Evolutionary conservation across 23 tunicate genomes (phyloP), one percentile per base, ranked within the genome.

Genomic region (Phallusia fumigata): DNA sequence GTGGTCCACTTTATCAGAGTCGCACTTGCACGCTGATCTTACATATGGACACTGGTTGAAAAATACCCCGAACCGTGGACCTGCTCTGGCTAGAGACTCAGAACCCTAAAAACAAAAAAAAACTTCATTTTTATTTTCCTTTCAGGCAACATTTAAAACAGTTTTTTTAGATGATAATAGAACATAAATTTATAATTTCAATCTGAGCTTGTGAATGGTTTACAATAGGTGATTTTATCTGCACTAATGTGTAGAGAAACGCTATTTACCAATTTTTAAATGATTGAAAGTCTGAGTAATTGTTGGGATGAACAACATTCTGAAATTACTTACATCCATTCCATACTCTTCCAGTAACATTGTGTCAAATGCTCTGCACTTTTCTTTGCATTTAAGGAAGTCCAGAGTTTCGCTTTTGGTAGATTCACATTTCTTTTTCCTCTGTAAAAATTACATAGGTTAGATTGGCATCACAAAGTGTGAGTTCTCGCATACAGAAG

Each of bases 11-110:
- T 22, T 13, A 1, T 58, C 69, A 24, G 28, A 16, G 28, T 58
- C 69, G 13, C 69, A 58, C 69, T 58, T 58, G 69, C 69, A 58
- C 13, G 69, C 69, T 6, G 69, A 58, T 13, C 69, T 58, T 58
- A 58, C 69, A 58, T 58, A 58, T 3, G 69, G 69, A 24, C 69
- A 58, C 69, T 58, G 69, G 69, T 58, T 58, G 28, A 58, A 58
- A 24, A 58, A 58, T 24, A 22, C 69, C 69, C 69, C 69, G 13
- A 58, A 58, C 1, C 69, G 26, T 58, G 69, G 69, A 11, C 69
- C 69, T 21, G 69, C 69, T 58, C 28, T 58, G 8, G 69, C 28
- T 40, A 40, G 47, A 3, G 47, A 3, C 47, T 40, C 47, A 3
- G 47, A 40, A 40, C 47, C 47, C 47, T 40, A 40, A 40, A 40